Evolutionary conservation across 2,797 vertebrate genomes (phyloP), one percentile per base, ranked within the genome.

Genomic region (Otus scops): DNA sequence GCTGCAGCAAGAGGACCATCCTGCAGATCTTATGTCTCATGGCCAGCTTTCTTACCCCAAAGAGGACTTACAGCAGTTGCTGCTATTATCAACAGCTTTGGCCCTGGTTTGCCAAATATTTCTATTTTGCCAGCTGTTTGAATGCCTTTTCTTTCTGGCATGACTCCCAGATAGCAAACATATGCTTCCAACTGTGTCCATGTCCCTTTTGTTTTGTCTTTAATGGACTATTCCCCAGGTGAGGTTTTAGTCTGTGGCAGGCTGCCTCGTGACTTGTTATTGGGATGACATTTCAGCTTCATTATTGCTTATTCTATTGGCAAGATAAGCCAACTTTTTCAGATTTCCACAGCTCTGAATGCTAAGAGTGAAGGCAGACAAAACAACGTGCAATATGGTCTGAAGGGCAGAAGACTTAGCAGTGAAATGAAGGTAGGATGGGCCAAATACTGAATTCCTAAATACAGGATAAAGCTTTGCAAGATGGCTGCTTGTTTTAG

Each of bases 281-380:
- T 96, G 85, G 92, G 87, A 93, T 96, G 96, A 93, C 94, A 96
- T 96, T 96, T 94, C 91, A 59, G 79, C 47, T 73, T 68, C 19
- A 3, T 81, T 86, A 84, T 84, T 83, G n/a, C 79, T 95, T 90
- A 92, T 84, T 85, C 93, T 43, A 23, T 73, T 91, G 87, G 91
- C 76, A 91, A 54, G 86, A 82, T 70, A 82, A 92, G 56, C 77
- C 63, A 84, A 77, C 64, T 68, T 11, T 2, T 89, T 78, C 76
- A 63, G 68, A 57, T 88, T 93, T 91, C 89, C 68, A 80, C 38
- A 78, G 76, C 76, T 88, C 79, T 85, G 84, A 94, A 78, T 51
- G 71, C 68, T 93, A 65, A 88, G 50, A 75, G 76, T 34, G 68
- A 73, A 89, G 59, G 57, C 68, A 94, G 74, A 89, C 80, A 92